Conservation (phyloP, 2,797 vertebrate species). For the Columba guinea region DNA sequence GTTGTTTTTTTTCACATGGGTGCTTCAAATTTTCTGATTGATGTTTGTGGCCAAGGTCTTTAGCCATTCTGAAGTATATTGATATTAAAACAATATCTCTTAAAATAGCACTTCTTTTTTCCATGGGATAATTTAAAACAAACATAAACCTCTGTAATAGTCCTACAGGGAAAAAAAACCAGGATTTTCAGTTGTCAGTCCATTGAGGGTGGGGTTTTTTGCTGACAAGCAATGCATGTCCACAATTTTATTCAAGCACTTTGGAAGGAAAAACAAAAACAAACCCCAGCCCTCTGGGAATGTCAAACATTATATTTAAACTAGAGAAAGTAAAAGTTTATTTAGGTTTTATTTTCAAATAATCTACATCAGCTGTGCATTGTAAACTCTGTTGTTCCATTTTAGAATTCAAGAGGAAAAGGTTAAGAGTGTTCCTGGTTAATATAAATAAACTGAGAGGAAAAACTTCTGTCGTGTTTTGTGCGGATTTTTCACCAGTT, state of each 20-base stretch:
- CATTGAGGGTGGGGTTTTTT: rapidly evolving
- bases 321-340: neutral
- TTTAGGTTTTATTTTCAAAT: neutral
- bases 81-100: neutral
- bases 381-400: neutral
- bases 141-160: neutral
- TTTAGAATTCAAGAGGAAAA: neutral
- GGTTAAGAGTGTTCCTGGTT: neutral
- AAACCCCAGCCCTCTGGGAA: neutral
- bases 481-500: neutral
- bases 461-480: neutral
- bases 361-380: neutral
- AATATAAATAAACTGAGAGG: neutral
- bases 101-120: neutral
- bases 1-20: neutral
- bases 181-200: neutral
- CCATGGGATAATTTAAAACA: neutral
- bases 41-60: neutral
- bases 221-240: neutral
- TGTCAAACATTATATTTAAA: neutral
- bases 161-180: neutral
- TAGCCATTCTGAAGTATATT: neutral
- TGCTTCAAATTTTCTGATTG: neutral
- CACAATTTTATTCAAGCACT: neutral
- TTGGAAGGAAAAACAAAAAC: neutral